Base-by-base conservation (phyloP, 1,140 invertebrate species). In the Asbolus verrucosus region DNA sequence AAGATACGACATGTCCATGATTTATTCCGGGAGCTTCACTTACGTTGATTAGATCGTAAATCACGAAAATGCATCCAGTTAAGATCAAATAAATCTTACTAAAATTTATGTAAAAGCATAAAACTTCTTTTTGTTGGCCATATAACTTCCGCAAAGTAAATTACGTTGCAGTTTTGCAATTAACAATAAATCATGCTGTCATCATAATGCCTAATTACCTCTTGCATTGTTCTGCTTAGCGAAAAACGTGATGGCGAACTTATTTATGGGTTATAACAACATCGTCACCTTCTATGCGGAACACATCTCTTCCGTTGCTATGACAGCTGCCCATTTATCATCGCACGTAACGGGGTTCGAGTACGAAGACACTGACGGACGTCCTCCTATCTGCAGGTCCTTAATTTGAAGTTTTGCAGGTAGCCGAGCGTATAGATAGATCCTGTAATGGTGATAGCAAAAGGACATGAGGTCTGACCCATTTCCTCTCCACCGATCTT, bases 51-150 rank as follows among this genome's bases (percentile, higher is more conserved):
- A 54, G 46, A 54, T 54, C 46, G 14, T 54, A 54, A 4, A 54
- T 54, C 46, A 54, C 24, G 46, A 54, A 54, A 54, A 54, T 54
- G 46, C 46, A 54, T 27, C 46, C n/a, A 46, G 21, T 27, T 54
- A 54, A 54, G 46, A 54, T 27, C 9, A 24, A 63, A 63, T 63
- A 63, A 39, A 63, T 63, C 61, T 38, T 41, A 41, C 27, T 13
- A 38, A 63, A 63, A 63, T 63, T 63, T 63, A 63, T 63, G 14
- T n/a, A n/a, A 21, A 6, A 6, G 18, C 39, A 18, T 63, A 63
- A 63, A 63, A 21, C 5, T 30, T 61, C 30, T 61, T 61, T 61
- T 43, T 43, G 13, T 43, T 43, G n/a, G 46, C n/a, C n/a, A n/a
- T n/a, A n/a, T n/a, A n/a, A n/a, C n/a, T n/a, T 54, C n/a, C 14